Conservation (phyloP, 2,797 vertebrate genomes). For the Siniperca undulata region DNA sequence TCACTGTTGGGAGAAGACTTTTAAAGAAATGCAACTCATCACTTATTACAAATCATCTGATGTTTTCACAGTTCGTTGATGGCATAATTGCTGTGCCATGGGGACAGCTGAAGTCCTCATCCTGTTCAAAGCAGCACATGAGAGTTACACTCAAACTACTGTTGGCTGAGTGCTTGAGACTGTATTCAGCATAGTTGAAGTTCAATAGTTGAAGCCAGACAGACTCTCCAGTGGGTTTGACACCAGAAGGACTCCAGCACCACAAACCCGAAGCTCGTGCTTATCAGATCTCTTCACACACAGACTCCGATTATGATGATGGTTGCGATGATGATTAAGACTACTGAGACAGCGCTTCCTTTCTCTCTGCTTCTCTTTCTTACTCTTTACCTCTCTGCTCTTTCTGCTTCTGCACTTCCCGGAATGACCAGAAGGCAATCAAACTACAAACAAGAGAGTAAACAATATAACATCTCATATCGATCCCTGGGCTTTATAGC, state of each 20-base stretch:
- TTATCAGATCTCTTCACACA: conserved; percentile 57
- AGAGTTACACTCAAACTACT: conserved; percentile 31
- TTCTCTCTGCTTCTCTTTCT: conserved; percentile 3
- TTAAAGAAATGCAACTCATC: conserved; percentile 16
- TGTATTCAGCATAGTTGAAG: conserved; percentile 29
- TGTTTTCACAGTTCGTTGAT: conserved; percentile 27
- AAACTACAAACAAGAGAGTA: conserved; percentile 65
- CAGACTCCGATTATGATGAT: conserved; percentile 29
- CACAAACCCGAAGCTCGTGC: conserved; percentile 25
- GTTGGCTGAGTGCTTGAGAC: conserved; percentile 30
- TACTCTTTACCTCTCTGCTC: conserved; percentile 31
- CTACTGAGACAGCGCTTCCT: conserved; percentile 21
- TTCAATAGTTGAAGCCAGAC: conserved; percentile 16
- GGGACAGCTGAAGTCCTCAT: conserved; percentile 28
- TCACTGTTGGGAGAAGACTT: conserved; percentile 17
- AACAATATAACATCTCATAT: conserved; percentile 68
- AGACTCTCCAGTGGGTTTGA: conserved; percentile 50
- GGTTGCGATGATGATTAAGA: conserved; percentile 37
- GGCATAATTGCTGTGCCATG: conserved; percentile 31
- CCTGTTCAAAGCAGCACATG: conserved; percentile 39
- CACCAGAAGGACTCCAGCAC: conserved; percentile 45
- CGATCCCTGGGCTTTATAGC: conserved; percentile 61
- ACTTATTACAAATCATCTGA: conserved; percentile 28
- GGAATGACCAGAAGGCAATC: conserved; percentile 60
- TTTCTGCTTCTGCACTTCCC: conserved; percentile 44